Percentiles rank a stretch among this genome's conserved stretches.
Conservation (phyloP, 2,888 invertebrate species). For the Parasteatoda lunata region DNA sequence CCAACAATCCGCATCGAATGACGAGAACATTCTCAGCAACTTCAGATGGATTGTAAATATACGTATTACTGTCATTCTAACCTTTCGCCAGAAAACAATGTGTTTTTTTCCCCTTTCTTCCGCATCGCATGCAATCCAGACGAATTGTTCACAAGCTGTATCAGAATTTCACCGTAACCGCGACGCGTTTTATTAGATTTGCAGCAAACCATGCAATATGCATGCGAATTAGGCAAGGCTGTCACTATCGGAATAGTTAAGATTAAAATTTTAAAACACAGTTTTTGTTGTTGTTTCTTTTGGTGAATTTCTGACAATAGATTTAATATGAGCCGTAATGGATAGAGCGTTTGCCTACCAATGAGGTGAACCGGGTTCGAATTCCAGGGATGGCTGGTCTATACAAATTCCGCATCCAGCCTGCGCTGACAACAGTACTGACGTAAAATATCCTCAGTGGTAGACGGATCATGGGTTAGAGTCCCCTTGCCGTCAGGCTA, state of each 20-base stretch:
- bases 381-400: too few relatives aligned
- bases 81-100: slow-evolving; percentile 2
- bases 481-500: too few relatives aligned
- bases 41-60: neutral
- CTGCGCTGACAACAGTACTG: too few relatives aligned
- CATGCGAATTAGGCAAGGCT: neutral
- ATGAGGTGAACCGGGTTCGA: too few relatives aligned
- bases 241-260: neutral
- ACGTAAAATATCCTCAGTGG: too few relatives aligned
- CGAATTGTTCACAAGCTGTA: neutral
- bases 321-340: too few relatives aligned
- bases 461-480: too few relatives aligned
- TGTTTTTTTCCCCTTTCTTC: neutral
- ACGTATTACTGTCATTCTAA: slow-evolving; percentile 3
- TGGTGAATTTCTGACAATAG: too few relatives aligned
- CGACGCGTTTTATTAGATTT: neutral
- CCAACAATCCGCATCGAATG: slow-evolving; percentile 5
- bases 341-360: too few relatives aligned
- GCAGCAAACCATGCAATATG: neutral
- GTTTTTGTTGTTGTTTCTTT: too few relatives aligned
- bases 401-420: too few relatives aligned
- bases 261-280: too few relatives aligned
- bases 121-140: neutral
- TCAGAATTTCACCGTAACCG: neutral
- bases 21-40: neutral